Evolutionary conservation across 2,113 vertebrate species (phyloP).

Genomic region (Willisornis vidua): DNA sequence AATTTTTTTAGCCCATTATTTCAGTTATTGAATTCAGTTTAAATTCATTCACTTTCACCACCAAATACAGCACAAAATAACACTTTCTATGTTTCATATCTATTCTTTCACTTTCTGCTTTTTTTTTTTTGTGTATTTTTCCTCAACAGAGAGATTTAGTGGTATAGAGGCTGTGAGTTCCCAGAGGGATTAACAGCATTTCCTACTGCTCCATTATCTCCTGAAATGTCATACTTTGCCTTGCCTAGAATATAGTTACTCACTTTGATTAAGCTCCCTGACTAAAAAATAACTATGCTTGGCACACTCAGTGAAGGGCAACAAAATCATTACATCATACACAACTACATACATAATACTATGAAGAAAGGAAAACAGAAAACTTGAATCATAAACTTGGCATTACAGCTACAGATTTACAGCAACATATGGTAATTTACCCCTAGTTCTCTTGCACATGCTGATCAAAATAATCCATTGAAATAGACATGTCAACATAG

Average conservation of each 20-base stretch:
- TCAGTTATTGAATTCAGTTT: not conserved
- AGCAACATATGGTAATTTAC: not conserved
- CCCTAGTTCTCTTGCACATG: not conserved
- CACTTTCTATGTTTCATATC: not conserved
- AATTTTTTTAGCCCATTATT: not conserved
- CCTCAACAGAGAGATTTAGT: not conserved
- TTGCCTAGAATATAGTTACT: not conserved
- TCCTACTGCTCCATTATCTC: not conserved
- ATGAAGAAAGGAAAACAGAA: slow-evolving; percentile 10
- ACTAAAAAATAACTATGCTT: not conserved
- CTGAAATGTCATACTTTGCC: not conserved
- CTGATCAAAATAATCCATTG: slow-evolving; percentile 32
- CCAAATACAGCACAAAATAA: not conserved
- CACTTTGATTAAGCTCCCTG: not conserved
- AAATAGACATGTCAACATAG: not conserved
- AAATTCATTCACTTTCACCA: not conserved
- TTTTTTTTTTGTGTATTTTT: not conserved
- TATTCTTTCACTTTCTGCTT: not conserved
- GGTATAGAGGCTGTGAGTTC: not conserved
- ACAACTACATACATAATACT: not conserved
- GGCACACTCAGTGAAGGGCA: not conserved
- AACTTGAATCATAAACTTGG: slow-evolving; percentile 6
- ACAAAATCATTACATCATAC: not conserved
- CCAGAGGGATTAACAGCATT: not conserved
- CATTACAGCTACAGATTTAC: not conserved